Conservation (phyloP, 2,888 invertebrate genomes). For the Drosophila phalerata region DNA sequence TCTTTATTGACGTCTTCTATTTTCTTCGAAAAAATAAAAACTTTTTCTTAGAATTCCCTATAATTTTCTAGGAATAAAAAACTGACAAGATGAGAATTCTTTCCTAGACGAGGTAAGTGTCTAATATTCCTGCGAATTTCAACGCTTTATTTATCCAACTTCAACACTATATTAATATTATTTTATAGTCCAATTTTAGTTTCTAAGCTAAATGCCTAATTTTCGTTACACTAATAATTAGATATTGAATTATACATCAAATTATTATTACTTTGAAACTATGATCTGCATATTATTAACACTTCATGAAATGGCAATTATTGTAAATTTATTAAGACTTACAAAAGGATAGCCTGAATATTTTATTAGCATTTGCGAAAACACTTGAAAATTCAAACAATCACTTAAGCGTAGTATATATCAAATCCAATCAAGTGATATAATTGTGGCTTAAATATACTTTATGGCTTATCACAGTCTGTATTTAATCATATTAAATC, state of each 20-base stretch:
- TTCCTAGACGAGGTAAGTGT: too few species aligned
- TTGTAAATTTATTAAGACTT: slow-evolving; percentile 7
- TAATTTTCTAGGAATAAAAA: background rate
- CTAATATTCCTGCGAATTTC: too few species aligned
- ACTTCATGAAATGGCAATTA: slow-evolving; percentile 1
- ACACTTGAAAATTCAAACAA: slow-evolving; percentile 27
- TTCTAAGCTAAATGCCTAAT: background rate
- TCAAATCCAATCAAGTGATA: slow-evolving; percentile 20
- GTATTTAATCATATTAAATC: slow-evolving; percentile 36
- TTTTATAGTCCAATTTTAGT: background rate
- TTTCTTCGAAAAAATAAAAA: background rate
- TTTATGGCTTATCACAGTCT: slow-evolving; percentile 24
- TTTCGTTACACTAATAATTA: background rate
- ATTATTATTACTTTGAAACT: background rate
- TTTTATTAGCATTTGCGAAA: background rate
- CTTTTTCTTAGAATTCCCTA: background rate
- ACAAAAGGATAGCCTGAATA: slow-evolving; percentile 1
- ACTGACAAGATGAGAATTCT: too few species aligned
- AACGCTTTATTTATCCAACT: too few species aligned
- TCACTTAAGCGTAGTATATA: slow-evolving; percentile 5
- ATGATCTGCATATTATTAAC: background rate
- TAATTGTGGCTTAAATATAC: slow-evolving; percentile 30
- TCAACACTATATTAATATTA: too few species aligned
- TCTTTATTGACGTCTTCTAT: background rate
- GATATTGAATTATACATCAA: background rate